These are phyloP conservation scores for Diorhabda carinulata DNA, from an alignment of 1,140 invertebrate species.

Conservation along the genomic window DNA sequence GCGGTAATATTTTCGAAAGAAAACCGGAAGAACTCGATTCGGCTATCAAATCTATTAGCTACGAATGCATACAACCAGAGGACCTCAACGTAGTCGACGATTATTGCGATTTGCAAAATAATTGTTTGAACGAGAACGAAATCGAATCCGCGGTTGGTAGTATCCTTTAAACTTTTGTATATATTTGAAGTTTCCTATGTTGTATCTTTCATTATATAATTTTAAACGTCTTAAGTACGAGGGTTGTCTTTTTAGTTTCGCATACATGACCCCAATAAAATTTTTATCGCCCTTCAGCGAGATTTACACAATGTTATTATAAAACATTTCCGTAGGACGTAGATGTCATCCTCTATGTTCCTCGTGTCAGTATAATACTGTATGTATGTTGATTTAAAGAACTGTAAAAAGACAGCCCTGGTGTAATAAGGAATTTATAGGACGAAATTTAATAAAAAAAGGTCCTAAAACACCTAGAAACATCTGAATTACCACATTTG, in stretches of 20 bases:
- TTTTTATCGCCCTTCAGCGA: not conserved
- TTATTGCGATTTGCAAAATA: conserved; percentile 35
- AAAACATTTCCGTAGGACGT: not conserved
- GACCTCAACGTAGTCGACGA: conserved; percentile 30
- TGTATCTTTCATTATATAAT: not conserved
- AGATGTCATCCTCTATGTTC: not conserved
- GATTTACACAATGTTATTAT: not conserved
- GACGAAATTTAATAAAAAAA: no score
- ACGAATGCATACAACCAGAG: conserved; percentile 27
- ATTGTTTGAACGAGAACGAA: conserved; percentile 38
- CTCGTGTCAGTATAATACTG: not conserved
- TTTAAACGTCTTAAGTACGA: not conserved
- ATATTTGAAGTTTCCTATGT: conserved; percentile 5
- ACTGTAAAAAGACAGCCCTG: no score
- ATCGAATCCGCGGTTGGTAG: conserved; percentile 45
- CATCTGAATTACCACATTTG: no score
- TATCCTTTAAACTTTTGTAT: conserved; percentile 35
- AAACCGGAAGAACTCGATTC: conserved; percentile 40
- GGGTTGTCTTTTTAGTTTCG: not conserved
- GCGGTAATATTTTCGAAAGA: conserved; percentile 19
- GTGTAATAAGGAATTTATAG: no score
- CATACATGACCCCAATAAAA: not conserved
- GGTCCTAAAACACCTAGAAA: no score
- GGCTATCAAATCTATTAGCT: conserved; percentile 41
- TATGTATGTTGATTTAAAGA: no score